These are phyloP conservation scores for Archaeoteleia sp. DNA, from an alignment of 2,888 invertebrate genomes.

Conservation along the genomic window DNA sequence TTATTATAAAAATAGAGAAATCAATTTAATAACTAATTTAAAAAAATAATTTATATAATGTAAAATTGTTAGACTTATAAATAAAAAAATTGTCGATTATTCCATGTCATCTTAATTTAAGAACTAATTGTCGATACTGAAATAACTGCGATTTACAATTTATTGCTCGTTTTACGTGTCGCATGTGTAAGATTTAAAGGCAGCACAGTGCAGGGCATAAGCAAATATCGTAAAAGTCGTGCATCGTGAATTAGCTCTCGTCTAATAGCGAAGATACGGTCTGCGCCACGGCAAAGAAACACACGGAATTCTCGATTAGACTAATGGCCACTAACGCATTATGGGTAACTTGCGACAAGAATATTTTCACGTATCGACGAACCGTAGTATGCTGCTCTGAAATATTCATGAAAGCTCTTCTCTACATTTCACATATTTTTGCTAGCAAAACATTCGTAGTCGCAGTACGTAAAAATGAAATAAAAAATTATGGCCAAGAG, in stretches of 20 bases:
- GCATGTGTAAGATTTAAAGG: too few relatives aligned
- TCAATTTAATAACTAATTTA: too few relatives aligned
- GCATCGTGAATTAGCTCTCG: slow-evolving; percentile 23
- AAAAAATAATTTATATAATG: too few relatives aligned
- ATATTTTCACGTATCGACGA: slow-evolving; percentile 48
- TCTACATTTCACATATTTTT: slow-evolving; percentile 23
- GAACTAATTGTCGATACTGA: too few relatives aligned
- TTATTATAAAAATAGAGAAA: too few relatives aligned
- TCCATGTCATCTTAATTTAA: too few relatives aligned
- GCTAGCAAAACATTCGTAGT: slow-evolving; percentile 28
- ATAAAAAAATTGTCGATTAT: too few relatives aligned
- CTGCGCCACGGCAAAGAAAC: slow-evolving; percentile 29
- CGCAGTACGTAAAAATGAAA: slow-evolving; percentile 3
- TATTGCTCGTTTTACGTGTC: too few relatives aligned
- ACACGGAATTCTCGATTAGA: slow-evolving; percentile 31
- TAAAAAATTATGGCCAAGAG: background rate
- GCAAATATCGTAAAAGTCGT: slow-evolving; percentile 1
- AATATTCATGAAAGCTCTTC: slow-evolving; percentile 44
- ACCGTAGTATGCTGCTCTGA: slow-evolving; percentile 19
- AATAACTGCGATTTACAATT: too few relatives aligned
- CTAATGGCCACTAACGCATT: slow-evolving; percentile 37
- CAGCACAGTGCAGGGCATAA: too few relatives aligned
- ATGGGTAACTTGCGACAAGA: slow-evolving; percentile 36
- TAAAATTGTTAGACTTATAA: too few relatives aligned
- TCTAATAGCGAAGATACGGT: slow-evolving; percentile 15